Evolutionary conservation across 2,888 invertebrate species (phyloP), one percentile per base, ranked within the genome.

Genomic region (Cantharis rustica): DNA sequence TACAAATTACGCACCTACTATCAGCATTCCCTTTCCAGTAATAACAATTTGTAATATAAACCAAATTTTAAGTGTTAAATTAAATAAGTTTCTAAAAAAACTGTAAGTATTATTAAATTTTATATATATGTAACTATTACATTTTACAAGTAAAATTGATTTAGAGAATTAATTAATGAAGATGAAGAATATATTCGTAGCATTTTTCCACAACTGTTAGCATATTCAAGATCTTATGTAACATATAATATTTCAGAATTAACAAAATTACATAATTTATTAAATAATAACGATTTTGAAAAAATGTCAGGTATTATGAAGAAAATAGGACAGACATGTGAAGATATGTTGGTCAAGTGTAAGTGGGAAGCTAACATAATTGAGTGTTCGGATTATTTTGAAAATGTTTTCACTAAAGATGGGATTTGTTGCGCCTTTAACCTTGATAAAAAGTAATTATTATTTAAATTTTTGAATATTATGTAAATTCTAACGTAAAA

Each of bases 341-440:
- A 83, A 2, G 85, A 87, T 11, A 81, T 88, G 73, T 68, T 88
- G n/a, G 72, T 84, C 1, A 82, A 82, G 23, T 89, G 88, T 73
- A 81, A 80, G 73, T 89, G 88, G 88, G 82, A 86, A 10, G 81
- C 77, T 1, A 71, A 79, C 7, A 71, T 69, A 13, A 78, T 83
- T 2, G 78, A 84, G 10, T 89, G 88, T 75, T 62, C 16, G 0
- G 68, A 84, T n/a, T 71, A 84, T 27, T 87, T 89, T 72, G 78
- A 79, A 61, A 74, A 82, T 20, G 82, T 85, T 5, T 81, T 84
- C 15, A 86, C 85, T 1, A 78, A 78, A 1, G 75, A 83, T 69
- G 88, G 89, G 1, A 69, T 83, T 17, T 89, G 89, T 68, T 89
- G 88, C 75, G 87, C 88, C 2, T 89, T 88, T 76, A 89, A 89